These are phyloP conservation scores for Drosophila bunnanda DNA, from an alignment of 2,888 invertebrate genomes.

Conservation along the genomic window DNA sequence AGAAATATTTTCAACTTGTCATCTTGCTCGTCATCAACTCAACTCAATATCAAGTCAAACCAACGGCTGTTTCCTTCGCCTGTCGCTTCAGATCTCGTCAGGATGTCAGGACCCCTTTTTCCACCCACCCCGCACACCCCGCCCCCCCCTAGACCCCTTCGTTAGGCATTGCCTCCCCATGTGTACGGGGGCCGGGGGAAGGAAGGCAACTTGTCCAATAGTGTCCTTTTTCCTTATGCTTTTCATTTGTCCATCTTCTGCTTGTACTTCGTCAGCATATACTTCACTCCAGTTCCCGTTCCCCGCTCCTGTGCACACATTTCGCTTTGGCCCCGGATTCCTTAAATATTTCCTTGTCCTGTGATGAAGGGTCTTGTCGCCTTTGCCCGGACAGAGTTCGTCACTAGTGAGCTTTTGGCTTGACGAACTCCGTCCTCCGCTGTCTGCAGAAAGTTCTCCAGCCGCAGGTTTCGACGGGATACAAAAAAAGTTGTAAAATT, in stretches of 20 bases:
- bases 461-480: slow-evolving; percentile 25
- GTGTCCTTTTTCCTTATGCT: slow-evolving; percentile 78
- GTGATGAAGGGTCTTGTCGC: slow-evolving; percentile 52
- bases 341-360: slow-evolving; percentile 36
- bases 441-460: slow-evolving; percentile 21
- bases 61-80: slow-evolving; percentile 68
- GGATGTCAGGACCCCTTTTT: slow-evolving; percentile 49
- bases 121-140: not conserved
- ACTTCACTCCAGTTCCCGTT: slow-evolving; percentile 23
- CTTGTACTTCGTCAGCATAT: slow-evolving; percentile 55
- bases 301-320: slow-evolving; percentile 49
- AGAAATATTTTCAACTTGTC: slow-evolving; percentile 81
- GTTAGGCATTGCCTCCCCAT: slow-evolving; percentile 43
- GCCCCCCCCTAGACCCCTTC: slow-evolving; percentile 1
- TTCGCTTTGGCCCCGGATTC: slow-evolving; percentile 25
- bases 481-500: slow-evolving; percentile 59
- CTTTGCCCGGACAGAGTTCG: slow-evolving; percentile 62
- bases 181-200: slow-evolving; percentile 45
- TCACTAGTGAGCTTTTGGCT: slow-evolving; percentile 70
- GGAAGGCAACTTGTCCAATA: slow-evolving; percentile 67
- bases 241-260: slow-evolving; percentile 77
- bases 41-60: slow-evolving; percentile 79
- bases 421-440: slow-evolving; percentile 67
- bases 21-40: slow-evolving; percentile 81
- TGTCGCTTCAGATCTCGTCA: slow-evolving; percentile 75